Evolutionary conservation across 2,113 vertebrate species (phyloP), one percentile per base, ranked within the genome.

Genomic region (Phaetusa simplex): DNA sequence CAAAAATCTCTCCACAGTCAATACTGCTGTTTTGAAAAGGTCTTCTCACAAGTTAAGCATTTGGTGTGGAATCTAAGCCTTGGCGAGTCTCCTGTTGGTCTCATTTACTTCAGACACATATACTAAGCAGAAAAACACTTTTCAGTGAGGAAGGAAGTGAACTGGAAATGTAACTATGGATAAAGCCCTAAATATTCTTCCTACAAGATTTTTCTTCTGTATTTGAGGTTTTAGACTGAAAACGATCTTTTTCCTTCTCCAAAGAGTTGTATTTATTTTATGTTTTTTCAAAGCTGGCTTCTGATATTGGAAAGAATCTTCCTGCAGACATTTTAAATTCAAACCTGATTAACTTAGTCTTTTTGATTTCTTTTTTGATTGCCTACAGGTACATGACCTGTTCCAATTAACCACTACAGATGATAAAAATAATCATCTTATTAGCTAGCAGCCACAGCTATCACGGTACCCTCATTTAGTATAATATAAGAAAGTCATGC

Each of bases 351-450:
- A 96, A 67, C 32, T 91, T 6, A 20, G 47, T 53, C n/a, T 13
- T 95, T 97, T 95, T 89, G 34, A 73, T 91, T 92, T 72, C 67
- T 72, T 74, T 90, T 96, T 27, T 79, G n/a, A 92, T 92, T 96
- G 66, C 55, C 88, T 92, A 52, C 22, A 94, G 69, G 64, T 86
- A 94, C 19, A 9, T 86, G 14, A 92, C 77, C 58, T 19, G 30
- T 82, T 90, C 64, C n/a, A 96, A 95, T 98, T 97, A 97, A 91
- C 86, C 79, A 36, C 38, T 88, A 79, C 49, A 82, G 53, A 92
- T 80, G 64, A 95, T 87, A 76, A 96, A 92, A 90, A 73, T 91
- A 91, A 88, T 90, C 14, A 77, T 83, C 77, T 96, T 93, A 59
- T 74, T 52, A 95, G 45, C 49, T 81, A 86, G 85, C 56, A 95